Evolutionary conservation across 2,888 invertebrate genomes (phyloP), one percentile per base, ranked within the genome.

Genomic region (Polymixis lichenea): DNA sequence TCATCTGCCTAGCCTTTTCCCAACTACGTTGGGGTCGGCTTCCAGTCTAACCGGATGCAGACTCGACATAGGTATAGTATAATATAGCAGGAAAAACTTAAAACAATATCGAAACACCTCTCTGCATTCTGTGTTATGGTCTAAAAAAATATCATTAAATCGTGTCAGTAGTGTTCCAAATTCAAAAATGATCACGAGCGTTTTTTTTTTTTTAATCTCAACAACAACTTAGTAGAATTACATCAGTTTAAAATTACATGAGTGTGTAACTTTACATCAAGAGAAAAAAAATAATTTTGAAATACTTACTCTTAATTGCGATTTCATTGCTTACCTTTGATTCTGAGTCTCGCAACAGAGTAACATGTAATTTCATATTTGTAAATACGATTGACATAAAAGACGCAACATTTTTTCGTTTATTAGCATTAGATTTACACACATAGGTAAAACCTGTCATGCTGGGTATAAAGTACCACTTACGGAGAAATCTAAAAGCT

Each of bases 271-370:
- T 67, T 66, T 62, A 71, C 28, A 55, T 71, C 55, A 17, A 60
- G 11, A 49, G 49, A 56, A 53, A 60, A 28, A 61, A 75, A 65
- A 71, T 38, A 4, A 71, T 84, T 80, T 83, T 56, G 73, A 61
- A 84, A 81, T 66, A 69, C 17, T 61, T 66, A 69, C 17, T 61
- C n/a, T 71, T 84, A 84, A 80, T 81, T 84, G 64, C 51, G 43
- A 81, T 81, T 75, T 65, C 60, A 68, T 66, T 62, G 22, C 81
- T 70, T 76, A 85, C 85, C 72, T 85, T 82, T 85, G n/a, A 72
- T 46, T 68, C 61, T 7, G 25, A 32, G 32, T 83, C 61, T 72
- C 55, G 60, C 73, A 68, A 85, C 61, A 25, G 61, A 69, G 32
- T 22, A 66, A 56, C 43, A 15, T 76, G 55, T 56, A 61, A 73